Conservation (phyloP, 37 sponge, comb jelly and placozoan species). For the Corticium candelabrum region DNA sequence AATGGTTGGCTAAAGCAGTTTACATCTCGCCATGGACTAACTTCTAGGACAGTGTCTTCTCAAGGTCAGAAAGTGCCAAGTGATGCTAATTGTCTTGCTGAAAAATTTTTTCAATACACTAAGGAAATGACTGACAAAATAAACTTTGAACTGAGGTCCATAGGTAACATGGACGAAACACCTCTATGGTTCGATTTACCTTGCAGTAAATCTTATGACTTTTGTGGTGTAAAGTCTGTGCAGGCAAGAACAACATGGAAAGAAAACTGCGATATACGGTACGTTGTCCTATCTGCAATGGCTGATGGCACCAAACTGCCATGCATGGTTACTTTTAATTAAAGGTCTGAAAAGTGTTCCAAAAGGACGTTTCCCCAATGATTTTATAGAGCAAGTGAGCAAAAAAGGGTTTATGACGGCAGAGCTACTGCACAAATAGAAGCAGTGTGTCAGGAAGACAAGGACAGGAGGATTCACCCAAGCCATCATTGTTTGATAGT, state of each 20-base stretch:
- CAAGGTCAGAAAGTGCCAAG: background rate
- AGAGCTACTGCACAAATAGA: background rate
- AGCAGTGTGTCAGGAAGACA: background rate
- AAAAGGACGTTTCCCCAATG: background rate
- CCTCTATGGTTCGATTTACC: background rate
- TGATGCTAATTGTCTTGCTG: background rate
- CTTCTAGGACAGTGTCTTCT: too few relatives aligned
- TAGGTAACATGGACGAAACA: background rate
- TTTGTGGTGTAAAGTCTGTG: background rate
- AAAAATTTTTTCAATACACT: background rate
- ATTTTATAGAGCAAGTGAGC: background rate
- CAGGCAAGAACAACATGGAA: background rate
- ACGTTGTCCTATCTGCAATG: background rate
- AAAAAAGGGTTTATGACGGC: background rate
- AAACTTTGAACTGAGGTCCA: background rate
- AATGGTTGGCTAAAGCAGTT: too few relatives aligned
- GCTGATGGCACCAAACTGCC: conserved; percentile 1
- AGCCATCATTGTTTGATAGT: too few relatives aligned
- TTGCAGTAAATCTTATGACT: background rate
- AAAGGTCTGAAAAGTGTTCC: background rate
- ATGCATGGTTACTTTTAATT: background rate
- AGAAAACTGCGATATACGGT: background rate
- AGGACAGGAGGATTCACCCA: too few relatives aligned
- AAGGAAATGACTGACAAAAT: background rate
- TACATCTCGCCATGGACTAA: too few relatives aligned